Evolutionary conservation across 92 coral and sea anemone genomes (phyloP), one percentile per base, ranked within the genome.

Genomic region (Montipora capitata): DNA sequence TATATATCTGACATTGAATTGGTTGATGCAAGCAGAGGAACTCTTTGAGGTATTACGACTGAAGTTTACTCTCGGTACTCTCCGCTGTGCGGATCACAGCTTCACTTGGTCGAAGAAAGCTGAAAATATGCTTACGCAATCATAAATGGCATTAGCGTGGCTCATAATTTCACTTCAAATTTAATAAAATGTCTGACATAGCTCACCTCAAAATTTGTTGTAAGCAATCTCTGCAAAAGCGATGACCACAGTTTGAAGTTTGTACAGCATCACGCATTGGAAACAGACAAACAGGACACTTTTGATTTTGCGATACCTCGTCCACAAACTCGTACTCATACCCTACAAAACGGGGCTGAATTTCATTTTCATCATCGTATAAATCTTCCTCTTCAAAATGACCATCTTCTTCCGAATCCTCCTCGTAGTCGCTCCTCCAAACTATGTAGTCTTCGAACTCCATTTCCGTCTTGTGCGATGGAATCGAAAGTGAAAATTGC

Each of bases 191-290:
- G 35, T 27, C 35, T 27, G 35, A n/a, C 15, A 5, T 43, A 2
- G 9, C 4, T 58, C 83, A 86, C 92, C 92, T 86, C 35, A 94
- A 45, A 10, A 67, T 85, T 54, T 85, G 76, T 4, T 74, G 42
- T 15, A 89, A 80, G 40, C 92, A 94, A 12, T 44, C 83, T 39
- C 71, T 67, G 39, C 94, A 94, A 78, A 89, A 94, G 48, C 97
- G 84, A 77, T 94, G 95, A 8, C 97, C 97, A 74, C 97, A 94
- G 63, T 78, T 88, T 17, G 81, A 90, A 13, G 88, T 92, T 48
- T 89, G 97, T 12, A 88, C 90, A 8, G 97, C 91, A 61, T 94
- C 90, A 74, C 92, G 76, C 69, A 92, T 84, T 7, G 94, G 74
- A 16, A 92, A 68, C 73, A 87, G 85, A 49, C 97, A 94, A 48